Base-by-base conservation (phyloP, 2,888 invertebrate genomes). In the Gandaritis pyraliata region DNA sequence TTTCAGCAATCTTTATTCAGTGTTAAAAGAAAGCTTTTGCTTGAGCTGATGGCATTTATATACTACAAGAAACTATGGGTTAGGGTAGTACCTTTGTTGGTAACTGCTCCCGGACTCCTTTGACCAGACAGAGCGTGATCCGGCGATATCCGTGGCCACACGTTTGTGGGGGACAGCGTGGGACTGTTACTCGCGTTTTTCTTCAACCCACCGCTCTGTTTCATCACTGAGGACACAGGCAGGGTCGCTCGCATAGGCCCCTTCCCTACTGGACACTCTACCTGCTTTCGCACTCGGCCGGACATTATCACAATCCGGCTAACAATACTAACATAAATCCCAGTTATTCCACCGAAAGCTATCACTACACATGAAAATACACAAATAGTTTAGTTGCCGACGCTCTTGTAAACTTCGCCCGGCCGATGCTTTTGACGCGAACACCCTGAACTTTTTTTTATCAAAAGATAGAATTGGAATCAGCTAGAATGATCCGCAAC, bases 211-310 rank as follows among this genome's bases (percentile, higher is more conserved):
- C 93, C 93, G 77, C 94, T 94, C 78, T 93, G 93, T 80, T 95
- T 94, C 84, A 96, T 92, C 68, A 96, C 93, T 62, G 95, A 95
- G 58, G 95, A 94, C 78, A 96, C 95, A 73, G 96, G 96, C 80
- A 96, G 90, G 64, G 96, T 96, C 61, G 96, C 96, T 83, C 95
- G 94, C 94, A 96, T 94, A 71, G 96, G 96, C 58, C 95, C 95
- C 86, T 92, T 92, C 57, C 88, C 86, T 73, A 87, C 88, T 68
- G 94, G 93, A 81, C 94, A 94, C 78, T 95, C 95, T 62, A 95
- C 94, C 79, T 95, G 94, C 88, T 95, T 95, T 75, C 95, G 93
- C 73, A 94, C 93, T 75, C 94, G 93, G 75, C 93, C 91, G 81
- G 94, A 94, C 94, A 94, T 94, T 73, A 80, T 86, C 61, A 57